Evolutionary conservation across 2,888 invertebrate species (phyloP).

Genomic region (Noctua janthina): DNA sequence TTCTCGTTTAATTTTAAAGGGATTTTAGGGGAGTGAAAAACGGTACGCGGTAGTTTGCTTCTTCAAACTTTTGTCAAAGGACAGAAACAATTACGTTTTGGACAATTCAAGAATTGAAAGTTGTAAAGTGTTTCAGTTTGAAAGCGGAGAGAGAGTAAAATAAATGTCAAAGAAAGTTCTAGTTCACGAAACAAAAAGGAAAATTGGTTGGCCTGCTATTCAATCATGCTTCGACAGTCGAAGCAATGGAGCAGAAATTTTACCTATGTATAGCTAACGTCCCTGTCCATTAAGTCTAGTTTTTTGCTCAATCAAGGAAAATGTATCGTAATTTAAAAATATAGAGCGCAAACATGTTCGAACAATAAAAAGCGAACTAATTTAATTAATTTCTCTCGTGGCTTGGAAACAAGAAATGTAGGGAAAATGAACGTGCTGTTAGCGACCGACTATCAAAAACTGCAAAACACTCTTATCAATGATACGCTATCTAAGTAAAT

Average conservation of each 20-base stretch:
- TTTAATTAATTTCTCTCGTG: conserved; percentile 8
- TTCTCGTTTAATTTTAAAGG: conserved; percentile 63
- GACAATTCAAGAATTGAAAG: conserved; percentile 41
- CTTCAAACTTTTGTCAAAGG: conserved; percentile 57
- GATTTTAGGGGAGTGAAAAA: conserved; percentile 49
- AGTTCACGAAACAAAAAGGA: conserved; percentile 38
- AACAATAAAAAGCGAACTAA: neutral
- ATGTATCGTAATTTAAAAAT: conserved; percentile 18
- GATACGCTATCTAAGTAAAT: conserved; percentile 56
- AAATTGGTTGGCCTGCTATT: conserved; percentile 39
- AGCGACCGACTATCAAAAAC: conserved; percentile 34
- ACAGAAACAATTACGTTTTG: conserved; percentile 46
- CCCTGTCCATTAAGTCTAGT: conserved; percentile 13
- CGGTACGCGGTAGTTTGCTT: conserved; percentile 46
- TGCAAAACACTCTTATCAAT: conserved; percentile 49
- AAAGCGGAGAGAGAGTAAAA: conserved; percentile 31
- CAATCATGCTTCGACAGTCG: conserved; percentile 50
- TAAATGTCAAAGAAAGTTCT: conserved; percentile 33
- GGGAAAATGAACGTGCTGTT: conserved; percentile 19
- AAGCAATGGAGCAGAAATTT: conserved; percentile 46
- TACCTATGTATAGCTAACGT: conserved; percentile 37
- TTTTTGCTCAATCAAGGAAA: conserved; percentile 38
- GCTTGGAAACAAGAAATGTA: conserved; percentile 8
- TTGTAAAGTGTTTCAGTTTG: conserved; percentile 24
- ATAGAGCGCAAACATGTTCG: neutral